phyloP scores from a whole-genome alignment of 1,140 invertebrate species.

The Gonioctena quinquepunctata region DNA sequence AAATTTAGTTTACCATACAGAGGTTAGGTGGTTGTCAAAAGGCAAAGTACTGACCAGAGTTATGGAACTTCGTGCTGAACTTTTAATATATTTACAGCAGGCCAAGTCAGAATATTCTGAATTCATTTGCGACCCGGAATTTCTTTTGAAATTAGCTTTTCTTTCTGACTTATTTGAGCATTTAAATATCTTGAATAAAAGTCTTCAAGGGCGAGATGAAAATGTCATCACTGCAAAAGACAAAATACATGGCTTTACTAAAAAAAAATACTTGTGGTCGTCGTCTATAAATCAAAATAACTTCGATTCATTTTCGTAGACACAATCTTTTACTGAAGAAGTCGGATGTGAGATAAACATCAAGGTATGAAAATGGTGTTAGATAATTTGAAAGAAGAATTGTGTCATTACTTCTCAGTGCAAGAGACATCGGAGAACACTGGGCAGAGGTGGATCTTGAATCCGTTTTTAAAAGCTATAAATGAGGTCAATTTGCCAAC shows the following conservation, averaged over 20 bases:
- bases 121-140: not conserved
- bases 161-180: not conserved
- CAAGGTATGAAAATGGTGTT: too few species aligned
- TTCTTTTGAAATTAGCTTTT: not conserved
- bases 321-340: too few species aligned
- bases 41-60: slow-evolving; percentile 14
- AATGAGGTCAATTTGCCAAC: too few species aligned
- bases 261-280: too few species aligned
- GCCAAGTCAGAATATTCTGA: not conserved
- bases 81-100: not conserved
- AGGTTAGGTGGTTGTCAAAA: slow-evolving; percentile 22
- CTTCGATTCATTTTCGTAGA: too few species aligned
- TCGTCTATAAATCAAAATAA: too few species aligned
- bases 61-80: slow-evolving; percentile 8
- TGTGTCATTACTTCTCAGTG: too few species aligned
- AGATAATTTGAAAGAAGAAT: too few species aligned
- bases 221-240: not conserved
- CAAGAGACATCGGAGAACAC: too few species aligned
- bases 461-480: too few species aligned
- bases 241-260: not conserved
- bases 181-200: slow-evolving; percentile 1
- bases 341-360: too few species aligned
- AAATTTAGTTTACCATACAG: slow-evolving; percentile 11
- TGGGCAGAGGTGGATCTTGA: too few species aligned
- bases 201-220: not conserved